Evolutionary conservation across 2,888 invertebrate species (phyloP), one percentile per base, ranked within the genome.

Genomic region (Drosophila algonquin): DNA sequence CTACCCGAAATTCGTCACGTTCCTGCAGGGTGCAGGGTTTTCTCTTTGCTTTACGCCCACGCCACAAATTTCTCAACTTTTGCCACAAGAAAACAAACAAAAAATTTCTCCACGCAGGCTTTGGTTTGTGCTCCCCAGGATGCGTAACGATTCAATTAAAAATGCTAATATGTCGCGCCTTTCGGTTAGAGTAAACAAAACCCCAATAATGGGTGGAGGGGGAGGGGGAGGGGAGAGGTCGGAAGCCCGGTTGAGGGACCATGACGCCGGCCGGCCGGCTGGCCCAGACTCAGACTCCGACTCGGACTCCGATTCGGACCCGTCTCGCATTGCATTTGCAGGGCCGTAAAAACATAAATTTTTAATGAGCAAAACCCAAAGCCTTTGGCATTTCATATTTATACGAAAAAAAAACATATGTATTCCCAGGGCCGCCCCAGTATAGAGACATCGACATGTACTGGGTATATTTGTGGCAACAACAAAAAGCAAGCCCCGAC

Each of bases 1-100:
- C 57, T 72, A 35, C 64, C 62, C 55, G 18, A 64, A 64, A 67
- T 80, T 83, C 75, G 83, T 83, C 86, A 83, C 83, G 83, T 85
- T 75, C 69, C 40, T 47, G 21, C 32, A 45, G 18, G 35, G 54
- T 45, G 18, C 32, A 45, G 18, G 35, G 54, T 40, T 56, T 56
- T 52, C 52, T 40, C 27, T 40, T 40, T 46, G 16, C 47, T 18
- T 18, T 18, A 18, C 46, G 16, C 46, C 16, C 24, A 44, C 24
- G 48, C 21, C 24, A 44, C 7, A 10, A 63, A 63, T 56, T 50
- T 16, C 61, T 63, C 40, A 45, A 63, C 71, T 67, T 52, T 24
- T 24, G 24, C 24, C 24, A 24, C 24, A 44, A 63, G 18, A 48
- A 65, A 76, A 61, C 53, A 76, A 82, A 80, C 75, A 76, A 57